Evolutionary conservation across 2,113 vertebrate genomes (phyloP).

Genomic region (Lonchura striata): DNA sequence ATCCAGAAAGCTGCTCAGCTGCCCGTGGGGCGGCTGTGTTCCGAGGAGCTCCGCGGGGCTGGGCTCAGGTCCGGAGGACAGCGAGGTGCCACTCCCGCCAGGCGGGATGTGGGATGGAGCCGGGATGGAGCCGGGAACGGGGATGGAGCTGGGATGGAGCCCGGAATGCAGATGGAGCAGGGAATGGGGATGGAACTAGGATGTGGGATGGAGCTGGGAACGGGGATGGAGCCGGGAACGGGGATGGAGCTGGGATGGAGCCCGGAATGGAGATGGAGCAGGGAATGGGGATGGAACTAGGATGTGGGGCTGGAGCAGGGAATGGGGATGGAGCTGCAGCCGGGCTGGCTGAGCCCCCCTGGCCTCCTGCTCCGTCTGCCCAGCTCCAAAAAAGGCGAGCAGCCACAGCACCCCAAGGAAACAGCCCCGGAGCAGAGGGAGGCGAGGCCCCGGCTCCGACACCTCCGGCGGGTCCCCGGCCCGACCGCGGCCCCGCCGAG

Average conservation of each 20-base stretch:
- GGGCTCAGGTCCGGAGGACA: fast-evolving
- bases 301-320: not conserved
- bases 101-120: not conserved
- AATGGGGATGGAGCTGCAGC: not conserved
- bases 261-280: too few relatives aligned
- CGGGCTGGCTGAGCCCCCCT: not conserved
- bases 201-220: too few relatives aligned
- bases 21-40: not conserved
- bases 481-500: not conserved
- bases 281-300: not conserved
- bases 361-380: not conserved
- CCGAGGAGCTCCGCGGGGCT: fast-evolving
- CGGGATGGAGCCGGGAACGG: too few relatives aligned
- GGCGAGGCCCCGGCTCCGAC: fast-evolving
- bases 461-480: not conserved
- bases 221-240: too few relatives aligned
- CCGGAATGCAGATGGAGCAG: too few relatives aligned
- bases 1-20: not conserved
- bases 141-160: too few relatives aligned
- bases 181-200: not conserved
- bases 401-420: fast-evolving
- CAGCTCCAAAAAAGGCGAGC: conserved; percentile 44
- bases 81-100: fast-evolving
- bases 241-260: too few relatives aligned
- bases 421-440: fast-evolving